phyloP scores from a whole-genome alignment of 2,797 vertebrate genomes.

The Scomberomorus guttatus region DNA sequence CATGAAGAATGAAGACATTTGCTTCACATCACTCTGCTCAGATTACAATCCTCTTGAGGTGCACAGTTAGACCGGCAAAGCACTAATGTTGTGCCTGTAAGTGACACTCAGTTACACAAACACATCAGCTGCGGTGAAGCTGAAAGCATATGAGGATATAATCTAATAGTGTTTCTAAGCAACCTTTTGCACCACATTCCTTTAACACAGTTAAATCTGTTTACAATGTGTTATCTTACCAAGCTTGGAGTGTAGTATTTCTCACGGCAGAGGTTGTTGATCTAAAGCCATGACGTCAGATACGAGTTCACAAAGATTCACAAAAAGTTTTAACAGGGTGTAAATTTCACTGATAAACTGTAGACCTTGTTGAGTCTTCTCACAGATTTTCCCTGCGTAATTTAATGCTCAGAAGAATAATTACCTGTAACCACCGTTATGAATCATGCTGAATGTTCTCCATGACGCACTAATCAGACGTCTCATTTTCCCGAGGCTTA shows the following conservation, averaged over 20 bases:
- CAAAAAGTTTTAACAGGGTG: neutral
- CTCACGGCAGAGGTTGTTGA: neutral
- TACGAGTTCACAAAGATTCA: neutral
- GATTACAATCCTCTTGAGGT: constrained; percentile 1
- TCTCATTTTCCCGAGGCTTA: constrained; percentile 14
- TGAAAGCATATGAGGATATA: neutral
- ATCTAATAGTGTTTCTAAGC: constrained; percentile 29
- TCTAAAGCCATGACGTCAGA: neutral
- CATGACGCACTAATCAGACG: constrained; percentile 43
- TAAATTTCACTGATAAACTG: constrained; percentile 14
- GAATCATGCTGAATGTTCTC: constrained; percentile 15
- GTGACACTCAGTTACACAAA: constrained; percentile 10
- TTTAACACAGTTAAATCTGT: constrained; percentile 8
- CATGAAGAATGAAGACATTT: constrained; percentile 11
- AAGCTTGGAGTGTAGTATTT: neutral
- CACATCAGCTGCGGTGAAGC: constrained; percentile 22
- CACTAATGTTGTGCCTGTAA: neutral
- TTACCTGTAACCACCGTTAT: constrained; percentile 12
- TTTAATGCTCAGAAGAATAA: constrained; percentile 1
- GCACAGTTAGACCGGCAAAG: constrained; percentile 6
- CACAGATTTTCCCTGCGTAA: neutral
- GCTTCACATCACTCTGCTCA: constrained; percentile 1
- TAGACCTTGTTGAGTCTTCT: neutral
- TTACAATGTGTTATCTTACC: neutral
- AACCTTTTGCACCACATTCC: constrained; percentile 10